A percentile compares a stretch with the other conserved stretches of the same genome.
Evolutionary conservation across 1,140 invertebrate genomes (phyloP).

Genomic region (Phymorhynchus buccinoides): DNA sequence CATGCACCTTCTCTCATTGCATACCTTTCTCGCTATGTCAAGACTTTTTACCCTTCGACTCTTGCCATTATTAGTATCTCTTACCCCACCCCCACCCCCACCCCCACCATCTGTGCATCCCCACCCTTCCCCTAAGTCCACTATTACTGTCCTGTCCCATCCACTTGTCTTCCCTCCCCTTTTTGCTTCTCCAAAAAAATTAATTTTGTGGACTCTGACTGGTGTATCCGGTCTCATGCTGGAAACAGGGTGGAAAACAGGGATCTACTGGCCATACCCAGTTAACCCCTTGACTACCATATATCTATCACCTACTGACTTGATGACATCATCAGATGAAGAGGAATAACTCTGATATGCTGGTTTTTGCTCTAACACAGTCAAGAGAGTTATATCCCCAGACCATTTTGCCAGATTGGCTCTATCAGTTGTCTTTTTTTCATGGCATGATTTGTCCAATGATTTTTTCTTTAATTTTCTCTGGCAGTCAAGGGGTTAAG

Average conservation of each 20-base stretch:
- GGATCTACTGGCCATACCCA: background rate
- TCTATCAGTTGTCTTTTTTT: too few species aligned
- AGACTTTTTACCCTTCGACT: background rate
- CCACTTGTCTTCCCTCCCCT: background rate
- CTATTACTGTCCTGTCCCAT: background rate
- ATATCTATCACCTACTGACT: too few species aligned
- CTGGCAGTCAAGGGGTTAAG: too few species aligned
- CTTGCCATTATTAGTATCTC: background rate
- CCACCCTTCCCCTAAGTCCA: background rate
- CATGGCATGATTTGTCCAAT: too few species aligned
- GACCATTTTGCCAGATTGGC: too few species aligned
- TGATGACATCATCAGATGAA: too few species aligned
- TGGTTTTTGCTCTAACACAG: too few species aligned
- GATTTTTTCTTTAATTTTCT: too few species aligned
- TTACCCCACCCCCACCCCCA: background rate
- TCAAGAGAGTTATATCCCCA: too few species aligned
- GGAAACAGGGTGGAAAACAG: background rate
- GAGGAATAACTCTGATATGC: too few species aligned
- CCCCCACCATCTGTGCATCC: background rate
- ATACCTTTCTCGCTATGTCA: background rate
- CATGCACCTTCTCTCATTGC: too few species aligned
- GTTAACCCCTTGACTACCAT: too few species aligned
- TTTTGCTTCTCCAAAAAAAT: background rate
- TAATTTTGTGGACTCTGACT: background rate
- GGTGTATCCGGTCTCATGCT: background rate